Evolutionary conservation across 2,113 vertebrate genomes (phyloP).

Genomic region (Pangasianodon gigas): DNA sequence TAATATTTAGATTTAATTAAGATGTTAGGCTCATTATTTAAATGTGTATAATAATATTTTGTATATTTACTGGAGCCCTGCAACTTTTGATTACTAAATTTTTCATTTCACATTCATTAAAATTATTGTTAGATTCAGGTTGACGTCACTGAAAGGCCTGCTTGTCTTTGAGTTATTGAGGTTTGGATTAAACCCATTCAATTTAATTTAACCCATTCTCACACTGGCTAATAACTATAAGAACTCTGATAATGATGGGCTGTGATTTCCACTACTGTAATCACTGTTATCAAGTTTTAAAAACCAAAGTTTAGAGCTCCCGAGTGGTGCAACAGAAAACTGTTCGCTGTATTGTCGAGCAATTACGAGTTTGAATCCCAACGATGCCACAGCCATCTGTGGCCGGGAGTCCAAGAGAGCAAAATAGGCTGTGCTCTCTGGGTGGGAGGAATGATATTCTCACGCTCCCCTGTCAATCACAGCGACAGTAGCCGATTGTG

Average conservation of each 20-base stretch:
- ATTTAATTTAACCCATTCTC: not conserved
- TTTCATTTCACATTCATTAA: not conserved
- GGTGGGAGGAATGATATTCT: not conserved
- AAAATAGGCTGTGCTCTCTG: not conserved
- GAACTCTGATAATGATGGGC: not conserved
- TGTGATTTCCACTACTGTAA: not conserved
- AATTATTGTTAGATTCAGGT: not conserved
- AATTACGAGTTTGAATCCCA: too few species aligned
- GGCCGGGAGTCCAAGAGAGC: not conserved
- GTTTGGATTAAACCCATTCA: too few species aligned
- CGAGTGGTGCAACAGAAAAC: too few species aligned
- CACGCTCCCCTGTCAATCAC: not conserved
- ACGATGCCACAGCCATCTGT: too few species aligned
- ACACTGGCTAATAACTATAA: not conserved
- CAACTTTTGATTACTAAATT: not conserved
- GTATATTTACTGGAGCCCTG: not conserved
- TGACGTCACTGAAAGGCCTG: not conserved
- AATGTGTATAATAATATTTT: not conserved
- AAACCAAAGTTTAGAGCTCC: too few species aligned
- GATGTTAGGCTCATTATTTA: not conserved
- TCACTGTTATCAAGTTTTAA: too few species aligned
- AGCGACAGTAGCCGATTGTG: not conserved
- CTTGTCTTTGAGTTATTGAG: not conserved
- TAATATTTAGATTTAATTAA: not conserved
- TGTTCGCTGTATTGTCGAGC: too few species aligned